Conservation (phyloP, 2,888 invertebrate genomes). For the Ennomos erosarius region DNA sequence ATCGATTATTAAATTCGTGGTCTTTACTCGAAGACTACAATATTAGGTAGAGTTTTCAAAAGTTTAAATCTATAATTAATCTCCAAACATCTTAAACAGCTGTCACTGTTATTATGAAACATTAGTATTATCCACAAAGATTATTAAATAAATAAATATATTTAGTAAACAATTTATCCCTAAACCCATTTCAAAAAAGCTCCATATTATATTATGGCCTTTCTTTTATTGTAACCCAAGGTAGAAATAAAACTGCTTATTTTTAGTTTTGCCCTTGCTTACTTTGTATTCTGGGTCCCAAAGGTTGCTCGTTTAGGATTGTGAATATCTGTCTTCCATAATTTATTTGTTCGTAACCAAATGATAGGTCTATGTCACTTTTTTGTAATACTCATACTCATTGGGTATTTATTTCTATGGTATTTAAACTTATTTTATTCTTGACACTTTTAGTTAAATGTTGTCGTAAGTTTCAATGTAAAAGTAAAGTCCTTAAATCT, state of each 20-base stretch:
- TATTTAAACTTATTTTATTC: not conserved
- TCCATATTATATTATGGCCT: no score
- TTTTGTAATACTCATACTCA: conserved; percentile 11
- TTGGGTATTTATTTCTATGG: not conserved
- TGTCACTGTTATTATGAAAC: no score
- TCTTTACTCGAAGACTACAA: no score
- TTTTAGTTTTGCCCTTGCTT: conserved; percentile 30
- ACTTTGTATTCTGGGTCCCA: conserved; percentile 32
- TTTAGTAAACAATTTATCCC: no score
- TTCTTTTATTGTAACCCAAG: conserved; percentile 20
- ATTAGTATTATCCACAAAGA: no score
- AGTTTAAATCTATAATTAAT: no score
- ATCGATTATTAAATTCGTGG: no score
- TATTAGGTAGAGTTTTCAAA: no score
- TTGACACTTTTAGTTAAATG: not conserved
- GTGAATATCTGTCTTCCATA: conserved; percentile 35
- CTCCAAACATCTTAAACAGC: no score
- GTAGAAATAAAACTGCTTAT: conserved; percentile 12
- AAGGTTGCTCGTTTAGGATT: conserved; percentile 38
- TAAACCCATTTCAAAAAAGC: not conserved
- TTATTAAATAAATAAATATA: not conserved
- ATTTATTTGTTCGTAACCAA: conserved; percentile 33
- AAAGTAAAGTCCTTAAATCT: no score
- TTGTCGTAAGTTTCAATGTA: no score
- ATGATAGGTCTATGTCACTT: conserved; percentile 29